Conservation (phyloP, 2,797 vertebrate genomes). For the Amblyraja radiata region DNA sequence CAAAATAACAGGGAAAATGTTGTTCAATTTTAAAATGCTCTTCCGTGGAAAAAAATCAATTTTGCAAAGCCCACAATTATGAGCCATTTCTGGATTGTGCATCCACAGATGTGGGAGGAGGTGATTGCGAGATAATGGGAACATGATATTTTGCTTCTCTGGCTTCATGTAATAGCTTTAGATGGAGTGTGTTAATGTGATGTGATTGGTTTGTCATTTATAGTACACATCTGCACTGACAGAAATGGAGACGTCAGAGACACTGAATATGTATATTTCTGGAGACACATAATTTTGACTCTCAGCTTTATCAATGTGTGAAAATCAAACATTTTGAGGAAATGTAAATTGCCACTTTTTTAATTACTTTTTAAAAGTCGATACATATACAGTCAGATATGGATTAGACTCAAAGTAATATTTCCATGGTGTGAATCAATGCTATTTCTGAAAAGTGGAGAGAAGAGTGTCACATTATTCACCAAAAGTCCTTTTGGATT, state of each 20-base stretch:
- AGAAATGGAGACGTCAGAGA: neutral
- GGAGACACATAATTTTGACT: neutral
- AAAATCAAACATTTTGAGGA: neutral
- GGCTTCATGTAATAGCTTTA: neutral
- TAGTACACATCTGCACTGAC: neutral
- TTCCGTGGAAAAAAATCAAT: neutral
- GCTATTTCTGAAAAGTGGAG: neutral
- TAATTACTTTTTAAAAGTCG: neutral
- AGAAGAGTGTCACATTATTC: neutral
- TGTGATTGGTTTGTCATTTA: neutral
- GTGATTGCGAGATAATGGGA: neutral
- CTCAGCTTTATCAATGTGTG: neutral
- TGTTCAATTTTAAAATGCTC: neutral
- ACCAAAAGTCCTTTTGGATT: neutral
- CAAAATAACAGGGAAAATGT: neutral
- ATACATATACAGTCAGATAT: neutral
- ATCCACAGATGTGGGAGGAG: neutral
- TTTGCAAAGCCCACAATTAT: neutral
- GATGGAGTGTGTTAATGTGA: neutral
- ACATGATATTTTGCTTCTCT: neutral
- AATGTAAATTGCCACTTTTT: neutral
- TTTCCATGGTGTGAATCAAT: neutral
- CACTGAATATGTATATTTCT: neutral
- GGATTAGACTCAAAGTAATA: neutral
- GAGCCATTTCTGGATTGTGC: neutral